phyloP scores from a whole-genome alignment of 2,888 invertebrate genomes.

The Notodonta dromedarius region DNA sequence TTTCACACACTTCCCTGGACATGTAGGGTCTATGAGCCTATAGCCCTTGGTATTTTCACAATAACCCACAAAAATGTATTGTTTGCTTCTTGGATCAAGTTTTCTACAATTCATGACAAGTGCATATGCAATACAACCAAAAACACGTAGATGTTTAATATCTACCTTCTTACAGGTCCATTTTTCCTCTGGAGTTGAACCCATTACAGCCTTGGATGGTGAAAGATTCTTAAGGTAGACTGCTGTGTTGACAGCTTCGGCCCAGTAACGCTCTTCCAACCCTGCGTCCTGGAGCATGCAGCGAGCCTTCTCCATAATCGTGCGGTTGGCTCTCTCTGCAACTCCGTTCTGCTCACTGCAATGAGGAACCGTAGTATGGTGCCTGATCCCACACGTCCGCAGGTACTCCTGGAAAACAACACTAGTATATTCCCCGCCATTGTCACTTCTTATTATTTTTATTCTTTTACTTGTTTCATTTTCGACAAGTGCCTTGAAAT shows the following conservation, averaged over 20 bases:
- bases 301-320: constrained; percentile 19
- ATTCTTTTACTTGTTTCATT: constrained; percentile 2
- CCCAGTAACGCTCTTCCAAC: constrained; percentile 23
- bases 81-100: no score
- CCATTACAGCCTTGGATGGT: background rate
- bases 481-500: no score
- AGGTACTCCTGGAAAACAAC: background rate
- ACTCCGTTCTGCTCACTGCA: constrained; percentile 3
- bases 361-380: background rate
- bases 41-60: no score
- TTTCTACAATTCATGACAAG: no score
- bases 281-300: constrained; percentile 24
- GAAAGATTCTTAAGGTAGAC: background rate
- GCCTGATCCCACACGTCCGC: background rate
- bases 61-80: no score
- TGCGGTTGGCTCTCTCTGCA: constrained; percentile 7
- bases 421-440: background rate
- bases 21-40: no score
- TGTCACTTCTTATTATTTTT: background rate
- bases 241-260: constrained; percentile 21
- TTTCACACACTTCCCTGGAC: no score
- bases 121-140: no score
- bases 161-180: no score
- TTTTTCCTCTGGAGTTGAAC: no score
- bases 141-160: no score